Evolutionary conservation across 2,888 invertebrate genomes (phyloP).

Genomic region (Tetramorium bicarinatum): DNA sequence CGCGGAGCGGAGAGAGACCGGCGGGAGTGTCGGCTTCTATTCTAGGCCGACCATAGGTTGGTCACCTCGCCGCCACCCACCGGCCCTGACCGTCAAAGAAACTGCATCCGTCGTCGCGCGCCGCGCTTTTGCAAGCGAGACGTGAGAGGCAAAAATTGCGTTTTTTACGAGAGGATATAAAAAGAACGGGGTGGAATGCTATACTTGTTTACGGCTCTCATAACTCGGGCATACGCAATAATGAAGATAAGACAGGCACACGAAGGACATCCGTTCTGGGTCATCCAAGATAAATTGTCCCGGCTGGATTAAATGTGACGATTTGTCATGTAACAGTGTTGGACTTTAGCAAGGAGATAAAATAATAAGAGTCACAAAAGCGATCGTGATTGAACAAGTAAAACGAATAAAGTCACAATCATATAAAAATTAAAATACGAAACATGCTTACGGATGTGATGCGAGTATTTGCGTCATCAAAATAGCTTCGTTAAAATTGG

Average conservation of each 20-base stretch:
- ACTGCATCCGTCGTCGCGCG: slow-evolving; percentile 60
- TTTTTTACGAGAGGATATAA: slow-evolving; percentile 6
- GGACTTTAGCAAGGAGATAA: not conserved
- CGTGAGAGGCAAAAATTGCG: not conserved
- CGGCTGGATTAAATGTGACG: not conserved
- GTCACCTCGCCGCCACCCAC: slow-evolving; percentile 56
- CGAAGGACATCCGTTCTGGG: slow-evolving; percentile 29
- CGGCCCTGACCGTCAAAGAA: slow-evolving; percentile 77
- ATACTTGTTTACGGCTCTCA: not conserved
- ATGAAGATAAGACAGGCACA: not conserved
- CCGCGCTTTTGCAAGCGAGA: slow-evolving; percentile 39
- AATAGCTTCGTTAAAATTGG: not conserved
- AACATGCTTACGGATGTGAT: not conserved
- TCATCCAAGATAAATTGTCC: slow-evolving; percentile 14
- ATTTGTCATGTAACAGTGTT: not conserved
- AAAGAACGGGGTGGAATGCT: not conserved
- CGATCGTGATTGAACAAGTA: not conserved
- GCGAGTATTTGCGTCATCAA: not conserved
- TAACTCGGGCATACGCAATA: slow-evolving; percentile 8
- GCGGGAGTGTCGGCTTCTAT: slow-evolving; percentile 65
- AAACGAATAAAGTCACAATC: not conserved
- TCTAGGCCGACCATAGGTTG: slow-evolving; percentile 51
- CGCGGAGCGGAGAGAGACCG: slow-evolving; percentile 32
- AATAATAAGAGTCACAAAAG: not conserved
- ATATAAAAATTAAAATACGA: not conserved